Percentiles rank a stretch among this genome's conserved stretches.
Evolutionary conservation across 2,113 vertebrate species (phyloP).

Genomic region (Rynchops niger): DNA sequence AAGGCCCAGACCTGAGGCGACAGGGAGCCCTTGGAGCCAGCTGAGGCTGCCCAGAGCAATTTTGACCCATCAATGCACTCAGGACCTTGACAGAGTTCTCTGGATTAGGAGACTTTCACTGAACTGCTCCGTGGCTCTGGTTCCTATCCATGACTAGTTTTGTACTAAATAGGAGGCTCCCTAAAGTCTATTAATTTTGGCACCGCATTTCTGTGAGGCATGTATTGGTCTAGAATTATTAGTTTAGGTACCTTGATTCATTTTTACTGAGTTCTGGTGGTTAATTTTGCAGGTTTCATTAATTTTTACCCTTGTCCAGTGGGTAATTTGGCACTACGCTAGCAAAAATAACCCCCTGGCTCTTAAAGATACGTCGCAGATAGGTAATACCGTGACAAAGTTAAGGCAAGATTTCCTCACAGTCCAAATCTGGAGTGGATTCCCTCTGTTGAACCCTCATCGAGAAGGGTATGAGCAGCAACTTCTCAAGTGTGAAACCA

Average conservation of each 20-base stretch:
- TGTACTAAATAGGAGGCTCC: background rate
- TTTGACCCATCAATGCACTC: background rate
- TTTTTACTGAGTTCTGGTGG: background rate
- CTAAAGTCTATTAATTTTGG: background rate
- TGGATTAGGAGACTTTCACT: background rate
- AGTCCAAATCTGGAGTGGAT: background rate
- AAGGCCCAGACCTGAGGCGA: background rate
- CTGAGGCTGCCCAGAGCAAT: background rate
- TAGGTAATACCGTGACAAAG: background rate
- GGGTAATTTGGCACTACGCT: background rate
- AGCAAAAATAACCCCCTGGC: background rate
- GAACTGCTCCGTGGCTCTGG: background rate
- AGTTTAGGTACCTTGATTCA: background rate
- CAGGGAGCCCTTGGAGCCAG: background rate
- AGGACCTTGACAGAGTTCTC: background rate
- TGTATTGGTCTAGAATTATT: background rate
- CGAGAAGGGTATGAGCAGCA: background rate
- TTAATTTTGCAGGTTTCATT: background rate
- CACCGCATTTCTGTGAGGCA: background rate
- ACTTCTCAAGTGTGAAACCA: background rate
- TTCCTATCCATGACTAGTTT: background rate
- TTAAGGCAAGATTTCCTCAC: background rate
- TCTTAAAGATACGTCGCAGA: background rate
- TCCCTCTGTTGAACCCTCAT: background rate
- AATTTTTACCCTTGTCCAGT: background rate